Base-by-base conservation (phyloP, 1,140 invertebrate species). In the Stegodyphus dumicola region DNA sequence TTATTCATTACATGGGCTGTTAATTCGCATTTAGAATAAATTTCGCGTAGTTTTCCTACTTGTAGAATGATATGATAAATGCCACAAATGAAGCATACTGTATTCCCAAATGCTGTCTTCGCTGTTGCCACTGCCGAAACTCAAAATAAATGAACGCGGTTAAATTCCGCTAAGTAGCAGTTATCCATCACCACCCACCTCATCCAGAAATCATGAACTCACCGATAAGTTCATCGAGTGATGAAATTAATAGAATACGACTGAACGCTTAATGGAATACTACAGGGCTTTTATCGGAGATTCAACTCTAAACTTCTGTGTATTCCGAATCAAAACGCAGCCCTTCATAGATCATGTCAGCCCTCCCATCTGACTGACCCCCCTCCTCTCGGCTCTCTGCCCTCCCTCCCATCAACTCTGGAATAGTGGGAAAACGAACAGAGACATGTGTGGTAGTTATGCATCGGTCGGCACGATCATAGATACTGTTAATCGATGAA, bases 181-280 rank as follows among this genome's bases (percentile, higher is more conserved):
- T 65, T 56, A 81, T 81, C 78, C 78, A 81, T 81, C 78, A 81
- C 17, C 66, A 67, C n/a, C 7, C 15, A 11, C 15, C 7, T 67
- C 6, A 70, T 60, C 65, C n/a, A 67, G n/a, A 15, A 67, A 67
- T 67, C 66, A 67, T 33, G 66, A 67, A 18, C n/a, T 18, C 70
- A 33, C 69, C 78, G 78, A 73, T 81, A 81, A 73, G 78, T 73
- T 73, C 70, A 71, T 73, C 54, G 33, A 52, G 69, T 17, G 52
- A n/a, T 49, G 60, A 53, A 69, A 81, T 81, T 81, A 81, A 81
- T 81, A 81, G 78, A 81, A 81, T 73, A 54, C n/a, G 67, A 79
- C 60, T 60, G 10, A 73, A 79, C 77, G 69, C 77, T 69, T 79
- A 65, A 69, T 78, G 52, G 65, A 69, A 54, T n/a, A 66, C 33